Conservation (phyloP, 2,113 vertebrate genomes). For the Oplegnathus fasciatus region DNA sequence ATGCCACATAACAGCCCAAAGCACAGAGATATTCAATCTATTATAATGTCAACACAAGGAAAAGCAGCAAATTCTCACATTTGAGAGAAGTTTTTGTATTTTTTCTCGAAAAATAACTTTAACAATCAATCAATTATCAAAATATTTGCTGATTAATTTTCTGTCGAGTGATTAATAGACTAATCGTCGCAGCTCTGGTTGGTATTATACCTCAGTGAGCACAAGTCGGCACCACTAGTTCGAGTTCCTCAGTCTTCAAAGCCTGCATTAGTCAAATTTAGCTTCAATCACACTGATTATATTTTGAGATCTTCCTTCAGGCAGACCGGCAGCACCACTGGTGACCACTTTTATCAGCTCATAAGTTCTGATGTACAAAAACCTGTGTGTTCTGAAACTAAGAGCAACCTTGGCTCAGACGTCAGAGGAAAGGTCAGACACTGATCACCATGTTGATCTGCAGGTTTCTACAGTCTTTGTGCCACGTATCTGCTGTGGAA, state of each 20-base stretch:
- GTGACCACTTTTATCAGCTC: background rate
- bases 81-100: no score
- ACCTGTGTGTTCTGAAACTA: background rate
- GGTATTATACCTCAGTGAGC: background rate
- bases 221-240: background rate
- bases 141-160: no score
- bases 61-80: no score
- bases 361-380: background rate
- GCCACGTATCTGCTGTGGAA: conserved; percentile 31
- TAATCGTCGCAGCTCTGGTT: background rate
- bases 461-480: background rate
- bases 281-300: background rate
- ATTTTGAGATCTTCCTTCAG: background rate
- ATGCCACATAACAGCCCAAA: background rate
- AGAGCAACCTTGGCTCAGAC: background rate
- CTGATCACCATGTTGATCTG: background rate
- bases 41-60: background rate
- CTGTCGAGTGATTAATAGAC: no score
- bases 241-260: background rate
- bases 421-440: conserved; percentile 20
- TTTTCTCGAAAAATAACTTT: no score
- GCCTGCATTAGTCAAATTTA: background rate
- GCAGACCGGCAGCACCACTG: background rate
- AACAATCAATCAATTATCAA: no score
- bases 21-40: background rate